Evolutionary conservation across 2,113 vertebrate genomes (phyloP).

Genomic region (Otolemur garnettii): DNA sequence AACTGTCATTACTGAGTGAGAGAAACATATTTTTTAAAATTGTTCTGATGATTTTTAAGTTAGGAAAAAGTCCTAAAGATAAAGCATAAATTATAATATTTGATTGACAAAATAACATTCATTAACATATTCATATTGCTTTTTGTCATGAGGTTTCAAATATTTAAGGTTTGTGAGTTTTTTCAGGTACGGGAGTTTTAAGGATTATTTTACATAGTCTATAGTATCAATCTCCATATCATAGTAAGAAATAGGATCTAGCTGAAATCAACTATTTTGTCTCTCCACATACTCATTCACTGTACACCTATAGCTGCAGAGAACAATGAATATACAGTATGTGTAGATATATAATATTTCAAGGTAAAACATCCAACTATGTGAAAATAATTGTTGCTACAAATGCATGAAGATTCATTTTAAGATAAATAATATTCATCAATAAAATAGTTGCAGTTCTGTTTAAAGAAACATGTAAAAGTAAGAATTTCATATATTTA

Average conservation of each 20-base stretch:
- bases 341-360: slow-evolving; percentile 46
- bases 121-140: slow-evolving; percentile 39
- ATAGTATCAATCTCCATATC: slow-evolving; percentile 8
- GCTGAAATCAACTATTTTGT: not conserved
- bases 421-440: slow-evolving; percentile 44
- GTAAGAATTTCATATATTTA: slow-evolving; percentile 37
- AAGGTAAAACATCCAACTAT: slow-evolving; percentile 46
- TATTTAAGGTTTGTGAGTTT: slow-evolving; percentile 41
- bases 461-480: slow-evolving; percentile 66
- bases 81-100: slow-evolving; percentile 63
- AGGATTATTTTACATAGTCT: not conserved
- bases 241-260: slow-evolving; percentile 24
- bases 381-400: slow-evolving; percentile 57
- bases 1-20: slow-evolving; percentile 10
- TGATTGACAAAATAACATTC: slow-evolving; percentile 53
- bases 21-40: slow-evolving; percentile 60
- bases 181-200: slow-evolving; percentile 50
- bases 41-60: slow-evolving; percentile 51
- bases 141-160: slow-evolving; percentile 49
- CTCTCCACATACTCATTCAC: not conserved
- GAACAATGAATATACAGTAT: slow-evolving; percentile 21
- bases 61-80: slow-evolving; percentile 42
- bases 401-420: slow-evolving; percentile 54
- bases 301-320: slow-evolving; percentile 5
- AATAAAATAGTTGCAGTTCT: slow-evolving; percentile 60